phyloP scores from a whole-genome alignment of 2,113 vertebrate species.

The Sinocyclocheilus anshuiensis region DNA sequence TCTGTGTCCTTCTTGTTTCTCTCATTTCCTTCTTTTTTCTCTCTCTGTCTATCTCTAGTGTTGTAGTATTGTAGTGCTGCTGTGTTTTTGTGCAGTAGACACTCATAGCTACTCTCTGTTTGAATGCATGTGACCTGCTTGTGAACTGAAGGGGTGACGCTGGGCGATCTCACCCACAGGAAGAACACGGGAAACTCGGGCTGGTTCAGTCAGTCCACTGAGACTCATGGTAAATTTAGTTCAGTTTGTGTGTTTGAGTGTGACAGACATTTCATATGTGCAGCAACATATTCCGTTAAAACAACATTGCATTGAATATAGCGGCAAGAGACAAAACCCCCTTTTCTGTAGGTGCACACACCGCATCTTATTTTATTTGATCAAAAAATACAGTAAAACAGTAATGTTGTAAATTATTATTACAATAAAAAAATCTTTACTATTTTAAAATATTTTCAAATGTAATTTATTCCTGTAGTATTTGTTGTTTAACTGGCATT shows the following conservation, averaged over 20 bases:
- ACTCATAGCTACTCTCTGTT: conserved; percentile 73
- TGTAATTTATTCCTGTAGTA: background rate
- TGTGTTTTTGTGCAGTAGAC: conserved; percentile 59
- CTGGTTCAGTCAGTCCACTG: conserved; percentile 91
- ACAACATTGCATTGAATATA: background rate
- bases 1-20: background rate
- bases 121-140: conserved; percentile 79
- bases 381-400: background rate
- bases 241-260: conserved; percentile 51
- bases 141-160: conserved; percentile 88
- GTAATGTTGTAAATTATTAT: background rate
- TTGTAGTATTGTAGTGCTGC: conserved; percentile 37
- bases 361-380: background rate
- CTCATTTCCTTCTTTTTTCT: background rate
- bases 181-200: conserved; percentile 90
- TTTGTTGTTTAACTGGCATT: background rate
- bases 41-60: conserved; percentile 1
- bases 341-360: background rate
- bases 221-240: conserved; percentile 88
- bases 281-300: background rate
- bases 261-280: background rate
- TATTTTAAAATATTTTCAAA: too few relatives aligned
- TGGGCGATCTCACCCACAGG: conserved; percentile 95
- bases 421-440: too few relatives aligned
- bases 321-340: background rate